Percentiles rank a stretch among this genome's conserved stretches.
Evolutionary conservation across 2,113 vertebrate species (phyloP).

Genomic region (Hydrolagus affinis): DNA sequence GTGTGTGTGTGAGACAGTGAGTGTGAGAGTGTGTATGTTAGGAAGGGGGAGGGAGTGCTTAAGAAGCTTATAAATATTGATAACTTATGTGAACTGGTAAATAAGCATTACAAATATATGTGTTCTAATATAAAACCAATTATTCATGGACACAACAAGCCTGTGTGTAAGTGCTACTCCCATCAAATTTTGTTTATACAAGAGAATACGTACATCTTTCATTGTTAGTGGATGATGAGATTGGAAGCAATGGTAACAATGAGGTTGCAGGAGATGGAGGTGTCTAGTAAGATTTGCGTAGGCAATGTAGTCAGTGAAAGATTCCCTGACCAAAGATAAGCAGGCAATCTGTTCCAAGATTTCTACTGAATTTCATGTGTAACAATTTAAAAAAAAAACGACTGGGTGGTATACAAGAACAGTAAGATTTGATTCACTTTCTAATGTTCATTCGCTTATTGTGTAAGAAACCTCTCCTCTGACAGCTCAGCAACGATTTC

Average conservation of each 20-base stretch:
- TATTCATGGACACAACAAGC: too few species aligned
- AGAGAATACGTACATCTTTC: too few species aligned
- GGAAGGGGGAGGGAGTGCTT: not conserved
- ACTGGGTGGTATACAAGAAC: not conserved
- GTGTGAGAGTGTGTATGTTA: too few species aligned
- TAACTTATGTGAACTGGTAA: not conserved
- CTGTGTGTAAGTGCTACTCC: too few species aligned
- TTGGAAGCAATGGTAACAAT: too few species aligned
- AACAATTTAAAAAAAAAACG: not conserved
- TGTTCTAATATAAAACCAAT: not conserved
- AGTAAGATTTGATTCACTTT: not conserved
- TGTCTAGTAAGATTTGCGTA: too few species aligned
- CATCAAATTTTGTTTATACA: too few species aligned
- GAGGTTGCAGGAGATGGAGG: too few species aligned
- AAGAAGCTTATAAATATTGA: not conserved
- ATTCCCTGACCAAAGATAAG: not conserved
- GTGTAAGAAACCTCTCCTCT: not conserved
- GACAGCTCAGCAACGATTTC: not conserved
- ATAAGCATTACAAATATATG: not conserved
- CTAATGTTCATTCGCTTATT: not conserved
- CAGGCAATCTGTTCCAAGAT: not conserved
- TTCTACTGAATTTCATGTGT: not conserved
- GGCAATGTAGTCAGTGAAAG: too few species aligned
- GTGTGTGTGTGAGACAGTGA: too few species aligned
- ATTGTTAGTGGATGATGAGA: too few species aligned